A percentile compares a stretch with the other conserved stretches of the same genome.
Evolutionary conservation across 2,888 invertebrate genomes (phyloP).

Genomic region (Apamea monoglypha): DNA sequence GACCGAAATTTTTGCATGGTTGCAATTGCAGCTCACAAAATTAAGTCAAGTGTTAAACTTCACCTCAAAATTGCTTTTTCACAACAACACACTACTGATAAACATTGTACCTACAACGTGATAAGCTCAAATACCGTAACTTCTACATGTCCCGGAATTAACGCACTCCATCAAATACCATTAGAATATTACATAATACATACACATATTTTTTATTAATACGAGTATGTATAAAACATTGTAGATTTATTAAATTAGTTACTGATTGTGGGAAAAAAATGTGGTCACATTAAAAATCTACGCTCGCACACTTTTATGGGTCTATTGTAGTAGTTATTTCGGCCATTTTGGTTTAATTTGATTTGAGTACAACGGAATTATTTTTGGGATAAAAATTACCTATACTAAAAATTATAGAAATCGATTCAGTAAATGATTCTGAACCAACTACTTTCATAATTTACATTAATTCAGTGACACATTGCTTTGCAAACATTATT

Average conservation of each 20-base stretch:
- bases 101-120: no score
- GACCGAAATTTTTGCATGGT: neutral
- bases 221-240: neutral
- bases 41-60: neutral
- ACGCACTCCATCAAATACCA: no score
- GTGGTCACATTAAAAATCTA: neutral
- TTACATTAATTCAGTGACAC: neutral
- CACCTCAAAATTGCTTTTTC: neutral
- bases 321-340: neutral
- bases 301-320: neutral
- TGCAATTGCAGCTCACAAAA: neutral
- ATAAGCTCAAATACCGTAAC: neutral
- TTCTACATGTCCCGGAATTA: no score
- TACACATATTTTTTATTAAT: neutral
- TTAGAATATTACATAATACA: no score
- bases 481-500: neutral
- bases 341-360: neutral
- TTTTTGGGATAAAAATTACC: neutral
- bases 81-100: neutral
- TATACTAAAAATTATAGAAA: neutral
- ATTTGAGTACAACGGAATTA: no score
- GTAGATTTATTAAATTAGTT: neutral
- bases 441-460: no score
- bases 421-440: neutral
- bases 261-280: neutral